phyloP scores from a whole-genome alignment of 1,140 invertebrate genomes.

The Littorina saxatilis region DNA sequence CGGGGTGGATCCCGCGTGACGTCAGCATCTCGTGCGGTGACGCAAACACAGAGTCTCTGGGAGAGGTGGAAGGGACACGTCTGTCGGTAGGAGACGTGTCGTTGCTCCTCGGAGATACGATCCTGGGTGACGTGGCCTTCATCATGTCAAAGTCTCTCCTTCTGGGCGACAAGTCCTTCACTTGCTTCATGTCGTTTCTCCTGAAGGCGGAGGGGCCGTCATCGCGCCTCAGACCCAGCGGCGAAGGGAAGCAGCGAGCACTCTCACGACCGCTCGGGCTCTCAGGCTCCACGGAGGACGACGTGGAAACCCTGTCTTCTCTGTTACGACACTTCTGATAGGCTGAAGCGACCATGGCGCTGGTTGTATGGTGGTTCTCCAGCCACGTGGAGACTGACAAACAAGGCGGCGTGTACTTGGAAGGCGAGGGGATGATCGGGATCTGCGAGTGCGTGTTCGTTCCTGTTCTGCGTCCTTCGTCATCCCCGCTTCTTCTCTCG shows the following conservation, averaged over 20 bases:
- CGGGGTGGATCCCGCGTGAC: not conserved
- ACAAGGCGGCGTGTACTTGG: slow-evolving; percentile 23
- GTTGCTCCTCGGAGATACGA: not conserved
- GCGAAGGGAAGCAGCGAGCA: slow-evolving; percentile 4
- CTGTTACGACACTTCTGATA: slow-evolving; percentile 1
- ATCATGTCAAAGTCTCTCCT: not conserved
- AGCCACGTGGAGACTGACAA: slow-evolving; percentile 23
- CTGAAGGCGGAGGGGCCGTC: slow-evolving; percentile 6
- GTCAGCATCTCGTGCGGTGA: not conserved
- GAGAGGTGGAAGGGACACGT: not conserved
- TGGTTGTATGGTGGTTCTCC: not conserved
- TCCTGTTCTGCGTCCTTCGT: not conserved
- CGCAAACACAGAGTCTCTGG: not conserved
- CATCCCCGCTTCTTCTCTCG: not conserved
- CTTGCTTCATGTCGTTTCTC: not conserved
- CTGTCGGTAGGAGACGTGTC: not conserved
- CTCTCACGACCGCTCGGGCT: not conserved
- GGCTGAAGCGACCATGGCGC: not conserved
- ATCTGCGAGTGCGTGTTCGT: not conserved
- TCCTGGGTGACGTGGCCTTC: not conserved
- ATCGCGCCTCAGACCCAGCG: not conserved
- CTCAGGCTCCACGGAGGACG: not conserved
- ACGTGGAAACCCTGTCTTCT: slow-evolving; percentile 2
- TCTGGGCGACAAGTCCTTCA: not conserved
- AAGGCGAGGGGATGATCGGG: not conserved